phyloP scores from a whole-genome alignment of 2,797 vertebrate genomes.

The Amblyopsis hoosieri region DNA sequence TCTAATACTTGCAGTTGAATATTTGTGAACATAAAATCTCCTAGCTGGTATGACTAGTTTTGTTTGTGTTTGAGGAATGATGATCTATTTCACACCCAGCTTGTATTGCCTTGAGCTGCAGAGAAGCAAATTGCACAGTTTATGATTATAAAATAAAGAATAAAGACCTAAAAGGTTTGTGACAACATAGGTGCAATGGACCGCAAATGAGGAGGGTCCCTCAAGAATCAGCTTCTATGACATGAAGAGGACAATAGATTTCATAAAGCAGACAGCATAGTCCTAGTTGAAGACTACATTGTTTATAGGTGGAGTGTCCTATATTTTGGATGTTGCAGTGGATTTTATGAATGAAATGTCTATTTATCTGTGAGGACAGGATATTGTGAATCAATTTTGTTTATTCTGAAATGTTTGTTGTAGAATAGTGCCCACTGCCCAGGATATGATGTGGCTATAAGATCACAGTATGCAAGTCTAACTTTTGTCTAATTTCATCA shows the following conservation, averaged over 20 bases:
- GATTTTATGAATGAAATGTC: conserved; percentile 29
- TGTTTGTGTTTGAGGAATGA: conserved; percentile 2
- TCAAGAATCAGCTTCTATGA: conserved; percentile 6
- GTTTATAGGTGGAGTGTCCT: conserved; percentile 4
- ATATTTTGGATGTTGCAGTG: conserved; percentile 19
- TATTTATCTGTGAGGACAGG: conserved; percentile 50
- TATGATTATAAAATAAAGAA: not conserved
- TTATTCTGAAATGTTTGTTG: conserved; percentile 5
- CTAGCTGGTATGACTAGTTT: not conserved
- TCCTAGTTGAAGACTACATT: conserved; percentile 7
- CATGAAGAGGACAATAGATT: conserved; percentile 14
- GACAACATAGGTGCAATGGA: not conserved
- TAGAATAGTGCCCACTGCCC: conserved; percentile 8
- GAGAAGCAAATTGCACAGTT: conserved; percentile 7
- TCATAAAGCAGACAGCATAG: conserved; percentile 29
- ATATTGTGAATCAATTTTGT: conserved; percentile 13
- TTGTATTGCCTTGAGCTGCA: conserved; percentile 6
- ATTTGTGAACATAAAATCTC: not conserved
- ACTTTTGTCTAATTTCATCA: conserved; percentile 4
- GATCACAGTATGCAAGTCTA: not conserved
- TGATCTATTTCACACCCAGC: conserved; percentile 2
- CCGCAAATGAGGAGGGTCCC: not conserved
- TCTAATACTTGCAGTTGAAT: conserved; percentile 1
- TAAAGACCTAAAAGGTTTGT: not conserved
- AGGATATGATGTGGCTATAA: conserved; percentile 5